Percentiles rank a stretch among this genome's conserved stretches.
Conservation (phyloP, 2,797 vertebrate species). For the Poeciliopsis turneri region DNA sequence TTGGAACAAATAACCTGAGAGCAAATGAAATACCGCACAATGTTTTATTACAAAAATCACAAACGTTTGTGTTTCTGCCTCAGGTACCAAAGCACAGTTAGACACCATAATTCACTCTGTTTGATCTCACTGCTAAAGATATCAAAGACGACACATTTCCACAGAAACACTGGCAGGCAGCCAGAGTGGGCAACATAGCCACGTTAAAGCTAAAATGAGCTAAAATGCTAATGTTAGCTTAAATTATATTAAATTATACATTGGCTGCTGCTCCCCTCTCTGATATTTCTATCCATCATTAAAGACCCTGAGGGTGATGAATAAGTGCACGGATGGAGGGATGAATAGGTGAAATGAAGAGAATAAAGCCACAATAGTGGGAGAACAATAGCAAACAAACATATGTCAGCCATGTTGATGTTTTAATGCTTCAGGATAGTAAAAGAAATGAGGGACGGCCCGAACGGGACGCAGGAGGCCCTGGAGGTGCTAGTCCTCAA, state of each 20-base stretch:
- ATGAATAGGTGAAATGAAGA: background rate
- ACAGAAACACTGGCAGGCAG: background rate
- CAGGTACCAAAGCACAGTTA: background rate
- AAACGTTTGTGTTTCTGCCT: background rate
- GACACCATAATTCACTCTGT: background rate
- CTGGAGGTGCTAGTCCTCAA: conserved; percentile 79
- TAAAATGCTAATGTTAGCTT: too few species aligned
- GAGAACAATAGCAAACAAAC: background rate
- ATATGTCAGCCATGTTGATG: background rate
- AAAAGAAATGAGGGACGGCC: background rate
- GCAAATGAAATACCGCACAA: background rate
- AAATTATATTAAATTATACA: too few species aligned
- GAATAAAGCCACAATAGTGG: background rate
- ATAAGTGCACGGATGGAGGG: background rate
- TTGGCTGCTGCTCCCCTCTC: background rate
- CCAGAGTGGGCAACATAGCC: too few species aligned
- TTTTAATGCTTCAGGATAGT: background rate
- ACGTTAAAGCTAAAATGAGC: too few species aligned
- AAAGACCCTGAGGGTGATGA: background rate
- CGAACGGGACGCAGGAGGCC: background rate
- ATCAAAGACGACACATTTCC: background rate
- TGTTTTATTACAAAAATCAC: conserved; percentile 2
- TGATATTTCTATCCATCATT: background rate
- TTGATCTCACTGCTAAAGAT: background rate
- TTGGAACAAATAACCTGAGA: background rate